Conservation (phyloP, 2,113 vertebrate genomes). For the Muntiacus muntjak region DNA sequence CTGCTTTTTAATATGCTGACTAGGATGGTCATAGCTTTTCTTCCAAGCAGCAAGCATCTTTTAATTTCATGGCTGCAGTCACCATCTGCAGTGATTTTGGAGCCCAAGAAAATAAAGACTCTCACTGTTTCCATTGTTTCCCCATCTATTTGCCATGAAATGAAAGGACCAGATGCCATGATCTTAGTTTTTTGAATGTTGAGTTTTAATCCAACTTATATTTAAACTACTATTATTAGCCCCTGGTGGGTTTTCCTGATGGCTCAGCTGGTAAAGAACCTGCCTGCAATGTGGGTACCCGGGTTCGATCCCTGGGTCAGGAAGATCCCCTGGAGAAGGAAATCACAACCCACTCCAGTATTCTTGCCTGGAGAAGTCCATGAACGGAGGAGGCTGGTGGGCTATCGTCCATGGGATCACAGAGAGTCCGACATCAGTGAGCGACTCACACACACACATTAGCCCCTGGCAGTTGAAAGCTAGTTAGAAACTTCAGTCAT, state of each 20-base stretch:
- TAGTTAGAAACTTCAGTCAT: neutral
- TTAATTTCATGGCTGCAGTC: neutral
- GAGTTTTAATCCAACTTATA: neutral
- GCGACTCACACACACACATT: neutral
- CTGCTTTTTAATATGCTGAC: neutral
- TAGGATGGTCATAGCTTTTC: neutral
- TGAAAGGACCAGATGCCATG: neutral
- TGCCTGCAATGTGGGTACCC: neutral
- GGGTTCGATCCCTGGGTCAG: neutral
- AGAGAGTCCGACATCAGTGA: neutral
- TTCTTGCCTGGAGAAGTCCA: neutral
- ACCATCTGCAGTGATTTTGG: neutral
- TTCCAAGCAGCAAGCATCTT: neutral
- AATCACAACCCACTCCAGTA: neutral
- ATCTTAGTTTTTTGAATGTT: neutral
- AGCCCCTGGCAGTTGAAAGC: neutral
- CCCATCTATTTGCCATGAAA: neutral
- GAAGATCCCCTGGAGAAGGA: neutral
- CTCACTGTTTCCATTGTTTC: neutral
- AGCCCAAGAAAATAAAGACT: neutral
- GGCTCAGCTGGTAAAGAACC: neutral
- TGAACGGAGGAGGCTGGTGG: neutral
- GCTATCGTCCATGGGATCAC: neutral
- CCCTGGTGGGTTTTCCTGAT: neutral
- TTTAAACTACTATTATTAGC: neutral